A percentile compares a stretch with the other conserved stretches of the same genome.
These are phyloP conservation scores for Hemaris fuciformis DNA, from an alignment of 2,888 invertebrate species.

Conservation along the genomic window DNA sequence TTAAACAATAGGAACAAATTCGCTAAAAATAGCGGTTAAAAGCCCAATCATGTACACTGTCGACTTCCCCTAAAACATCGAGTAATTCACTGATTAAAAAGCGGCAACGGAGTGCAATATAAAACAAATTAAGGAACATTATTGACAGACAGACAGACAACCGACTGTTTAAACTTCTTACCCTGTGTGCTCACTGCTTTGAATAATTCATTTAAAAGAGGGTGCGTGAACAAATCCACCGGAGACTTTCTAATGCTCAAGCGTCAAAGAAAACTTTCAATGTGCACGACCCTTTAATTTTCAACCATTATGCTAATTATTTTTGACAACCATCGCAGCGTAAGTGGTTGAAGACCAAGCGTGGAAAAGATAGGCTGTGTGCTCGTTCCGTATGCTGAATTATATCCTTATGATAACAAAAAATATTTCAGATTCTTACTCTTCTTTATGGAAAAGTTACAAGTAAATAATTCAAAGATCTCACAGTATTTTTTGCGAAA, in stretches of 20 bases:
- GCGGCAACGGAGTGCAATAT: conserved; percentile 21
- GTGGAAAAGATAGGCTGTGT: no score
- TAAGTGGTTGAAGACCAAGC: no score
- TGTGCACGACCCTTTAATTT: conserved; percentile 41
- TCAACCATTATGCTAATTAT: conserved; percentile 26
- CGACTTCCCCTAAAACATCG: not conserved
- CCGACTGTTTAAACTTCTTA: conserved; percentile 50
- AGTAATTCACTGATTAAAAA: conserved; percentile 3
- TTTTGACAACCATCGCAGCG: no score
- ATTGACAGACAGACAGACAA: conserved; percentile 65
- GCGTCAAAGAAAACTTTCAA: conserved; percentile 37
- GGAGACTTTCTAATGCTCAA: conserved; percentile 46
- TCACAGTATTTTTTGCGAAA: no score
- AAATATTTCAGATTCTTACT: no score
- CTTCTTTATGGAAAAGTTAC: no score
- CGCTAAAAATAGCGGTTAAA: not conserved
- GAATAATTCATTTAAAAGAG: conserved; percentile 63
- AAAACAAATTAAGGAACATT: conserved; percentile 58
- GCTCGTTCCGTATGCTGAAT: no score
- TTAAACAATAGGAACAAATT: no score
- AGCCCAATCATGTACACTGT: no score
- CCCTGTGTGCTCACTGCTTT: conserved; percentile 50
- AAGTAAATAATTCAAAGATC: no score
- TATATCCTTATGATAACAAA: no score
- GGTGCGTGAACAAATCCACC: conserved; percentile 56